These are phyloP conservation scores for Anguilla obscura DNA, from an alignment of 2,797 vertebrate genomes.

Conservation along the genomic window DNA sequence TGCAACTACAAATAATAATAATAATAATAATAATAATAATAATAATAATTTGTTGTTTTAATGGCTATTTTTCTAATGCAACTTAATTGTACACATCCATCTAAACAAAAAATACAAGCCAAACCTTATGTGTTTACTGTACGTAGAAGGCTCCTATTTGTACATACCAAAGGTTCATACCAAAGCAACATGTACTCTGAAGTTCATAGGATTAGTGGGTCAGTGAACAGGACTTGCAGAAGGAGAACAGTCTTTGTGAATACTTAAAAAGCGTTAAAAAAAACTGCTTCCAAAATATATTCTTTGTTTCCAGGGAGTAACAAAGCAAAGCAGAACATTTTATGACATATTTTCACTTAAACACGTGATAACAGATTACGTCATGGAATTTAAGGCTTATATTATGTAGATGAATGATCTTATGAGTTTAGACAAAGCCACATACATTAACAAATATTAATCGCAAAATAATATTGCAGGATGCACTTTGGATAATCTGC, in stretches of 20 bases:
- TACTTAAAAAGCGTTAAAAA: slow-evolving; percentile 1
- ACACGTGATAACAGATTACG: background rate
- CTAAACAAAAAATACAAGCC: background rate
- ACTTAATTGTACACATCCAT: background rate
- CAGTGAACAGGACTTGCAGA: background rate
- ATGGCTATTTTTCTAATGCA: background rate
- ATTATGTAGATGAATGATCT: slow-evolving; percentile 12
- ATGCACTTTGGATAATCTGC: slow-evolving; percentile 15
- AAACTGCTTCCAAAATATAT: background rate
- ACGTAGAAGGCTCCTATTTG: background rate
- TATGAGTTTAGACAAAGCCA: background rate
- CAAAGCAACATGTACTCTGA: background rate
- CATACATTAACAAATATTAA: slow-evolving; percentile 23
- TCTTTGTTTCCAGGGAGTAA: background rate
- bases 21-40: background rate
- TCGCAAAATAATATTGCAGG: slow-evolving; percentile 8
- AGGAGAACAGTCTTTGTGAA: background rate
- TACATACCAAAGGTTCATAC: background rate
- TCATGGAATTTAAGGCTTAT: background rate
- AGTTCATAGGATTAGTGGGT: background rate
- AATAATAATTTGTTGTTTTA: background rate
- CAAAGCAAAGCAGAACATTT: background rate
- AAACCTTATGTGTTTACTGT: background rate
- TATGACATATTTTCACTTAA: background rate
- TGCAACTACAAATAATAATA: background rate